Evolutionary conservation across 2,797 vertebrate genomes (phyloP).

Genomic region (Phoeniculus purpureus): DNA sequence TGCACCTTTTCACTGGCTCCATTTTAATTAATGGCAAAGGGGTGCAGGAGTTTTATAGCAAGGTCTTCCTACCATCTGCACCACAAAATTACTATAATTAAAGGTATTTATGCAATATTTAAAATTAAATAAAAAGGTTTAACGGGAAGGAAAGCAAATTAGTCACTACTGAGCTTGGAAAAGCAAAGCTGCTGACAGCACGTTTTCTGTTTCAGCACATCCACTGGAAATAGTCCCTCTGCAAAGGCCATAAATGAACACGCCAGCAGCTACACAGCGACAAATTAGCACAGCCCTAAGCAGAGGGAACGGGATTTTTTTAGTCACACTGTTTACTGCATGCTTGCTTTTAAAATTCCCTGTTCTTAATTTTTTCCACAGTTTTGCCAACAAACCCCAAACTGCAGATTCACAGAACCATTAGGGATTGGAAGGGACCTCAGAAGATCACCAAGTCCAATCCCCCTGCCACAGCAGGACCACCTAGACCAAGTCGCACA

Average conservation of each 20-base stretch:
- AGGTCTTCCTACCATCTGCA: neutral
- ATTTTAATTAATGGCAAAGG: constrained; percentile 38
- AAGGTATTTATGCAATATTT: constrained; percentile 38
- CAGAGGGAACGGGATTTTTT: neutral
- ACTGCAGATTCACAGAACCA: too few relatives aligned
- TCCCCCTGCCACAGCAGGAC: too few relatives aligned
- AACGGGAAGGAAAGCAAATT: constrained; percentile 45
- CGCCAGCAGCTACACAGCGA: neutral
- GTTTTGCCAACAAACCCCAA: neutral
- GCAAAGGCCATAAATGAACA: constrained; percentile 23
- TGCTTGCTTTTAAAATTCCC: neutral
- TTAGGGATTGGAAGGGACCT: too few relatives aligned
- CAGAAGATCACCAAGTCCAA: too few relatives aligned
- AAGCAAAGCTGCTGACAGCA: constrained; percentile 23
- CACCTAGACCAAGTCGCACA: too few relatives aligned
- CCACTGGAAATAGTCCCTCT: constrained; percentile 14
- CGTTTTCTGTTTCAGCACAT: constrained; percentile 14
- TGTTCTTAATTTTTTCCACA: neutral
- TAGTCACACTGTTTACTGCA: neutral
- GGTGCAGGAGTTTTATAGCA: constrained; percentile 17
- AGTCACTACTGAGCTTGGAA: neutral
- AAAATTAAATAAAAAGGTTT: constrained; percentile 17
- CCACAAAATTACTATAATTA: constrained; percentile 47
- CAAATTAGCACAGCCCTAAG: constrained; percentile 12
- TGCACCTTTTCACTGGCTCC: neutral